Base-by-base conservation (phyloP, 1,140 invertebrate genomes). In the Pseudachorutes palmiensis region DNA sequence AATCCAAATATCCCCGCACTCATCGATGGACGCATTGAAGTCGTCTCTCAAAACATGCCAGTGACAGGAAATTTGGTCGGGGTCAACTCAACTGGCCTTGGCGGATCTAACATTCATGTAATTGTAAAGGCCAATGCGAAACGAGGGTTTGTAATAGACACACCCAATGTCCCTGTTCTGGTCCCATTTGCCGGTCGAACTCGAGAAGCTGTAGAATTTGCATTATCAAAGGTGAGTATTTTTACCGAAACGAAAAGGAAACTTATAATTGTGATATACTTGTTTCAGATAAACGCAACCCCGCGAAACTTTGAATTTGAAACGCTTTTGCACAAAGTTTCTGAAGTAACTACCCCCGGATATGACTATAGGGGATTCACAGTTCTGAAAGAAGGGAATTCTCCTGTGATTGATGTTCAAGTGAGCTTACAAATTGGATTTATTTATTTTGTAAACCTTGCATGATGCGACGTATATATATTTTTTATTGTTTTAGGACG, bases 81-180 rank as follows among this genome's bases (percentile, higher is more conserved):
- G 3, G 75, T 98, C 1, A 98, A 97, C 79, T 96, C 92, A 1
- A 98, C 98, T 79, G 96, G 96, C 22, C 97, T 98, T 81, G 96
- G 95, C 65, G 96, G 96, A 58, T 91, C 94, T 28, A 98, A 98
- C 80, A 93, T 91, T 19, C 94, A 98, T 78, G 79, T 92, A 0
- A 81, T 98, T 62, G 79, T 98, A 0, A 85, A 87, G 73, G 88
- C 88, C 0, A 88, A 90, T 76, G 30, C 28, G 24, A 58, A 57
- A 30, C 2, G 29, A 22, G 41, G 26, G 22, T 26, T 59, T 32
- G 16, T 24, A 12, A 45, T 45, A 2, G 32, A 45, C 16, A 31
- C 14, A 12, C 41, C 63, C 14, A 64, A 36, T 2, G 5, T 22
- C 41, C 29, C 49, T 16, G 64, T 90, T 66, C 79, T 97, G 2